Percentiles rank a stretch among this genome's conserved stretches.
phyloP scores from a whole-genome alignment of 2,888 invertebrate genomes.

The Neoitamus cyanurus region DNA sequence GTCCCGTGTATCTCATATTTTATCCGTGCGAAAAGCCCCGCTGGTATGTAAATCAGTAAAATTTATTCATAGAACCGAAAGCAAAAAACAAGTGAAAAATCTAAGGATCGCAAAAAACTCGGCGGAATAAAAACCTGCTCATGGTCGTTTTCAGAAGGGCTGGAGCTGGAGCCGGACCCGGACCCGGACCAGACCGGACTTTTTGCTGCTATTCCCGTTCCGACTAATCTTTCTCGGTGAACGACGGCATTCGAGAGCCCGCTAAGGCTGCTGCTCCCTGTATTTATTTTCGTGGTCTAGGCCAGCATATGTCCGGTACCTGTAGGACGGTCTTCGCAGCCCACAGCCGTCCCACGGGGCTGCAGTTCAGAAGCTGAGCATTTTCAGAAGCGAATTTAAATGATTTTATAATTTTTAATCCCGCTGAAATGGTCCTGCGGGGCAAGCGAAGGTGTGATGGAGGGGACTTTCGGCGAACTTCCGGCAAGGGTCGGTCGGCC shows the following conservation, averaged over 20 bases:
- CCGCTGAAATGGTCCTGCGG: slow-evolving; percentile 25
- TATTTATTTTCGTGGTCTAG: slow-evolving; percentile 31
- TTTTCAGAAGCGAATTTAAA: slow-evolving; percentile 33
- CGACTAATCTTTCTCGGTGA: slow-evolving; percentile 19
- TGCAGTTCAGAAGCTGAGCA: background rate
- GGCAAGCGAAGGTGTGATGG: background rate
- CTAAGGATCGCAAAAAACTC: background rate
- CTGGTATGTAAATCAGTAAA: slow-evolving; percentile 32
- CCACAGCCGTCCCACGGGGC: background rate
- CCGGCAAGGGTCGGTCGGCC: background rate
- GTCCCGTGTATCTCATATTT: slow-evolving; percentile 3
- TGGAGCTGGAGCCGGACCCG: background rate
- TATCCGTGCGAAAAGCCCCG: slow-evolving; percentile 15
- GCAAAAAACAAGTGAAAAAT: slow-evolving; percentile 6
- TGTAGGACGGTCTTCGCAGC: background rate
- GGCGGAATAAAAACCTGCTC: slow-evolving; percentile 8
- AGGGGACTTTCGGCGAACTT: background rate
- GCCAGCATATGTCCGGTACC: slow-evolving; percentile 23
- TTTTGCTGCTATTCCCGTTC: slow-evolving; percentile 11
- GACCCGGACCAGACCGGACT: background rate
- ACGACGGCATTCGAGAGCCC: background rate
- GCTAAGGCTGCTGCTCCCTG: background rate
- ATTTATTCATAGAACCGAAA: slow-evolving; percentile 37
- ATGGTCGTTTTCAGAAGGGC: slow-evolving; percentile 3
- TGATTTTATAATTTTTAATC: slow-evolving; percentile 43